A percentile compares a stretch with the other conserved stretches of the same genome.
Evolutionary conservation across 2,888 invertebrate genomes (phyloP).

Genomic region (Dynastes grantii): DNA sequence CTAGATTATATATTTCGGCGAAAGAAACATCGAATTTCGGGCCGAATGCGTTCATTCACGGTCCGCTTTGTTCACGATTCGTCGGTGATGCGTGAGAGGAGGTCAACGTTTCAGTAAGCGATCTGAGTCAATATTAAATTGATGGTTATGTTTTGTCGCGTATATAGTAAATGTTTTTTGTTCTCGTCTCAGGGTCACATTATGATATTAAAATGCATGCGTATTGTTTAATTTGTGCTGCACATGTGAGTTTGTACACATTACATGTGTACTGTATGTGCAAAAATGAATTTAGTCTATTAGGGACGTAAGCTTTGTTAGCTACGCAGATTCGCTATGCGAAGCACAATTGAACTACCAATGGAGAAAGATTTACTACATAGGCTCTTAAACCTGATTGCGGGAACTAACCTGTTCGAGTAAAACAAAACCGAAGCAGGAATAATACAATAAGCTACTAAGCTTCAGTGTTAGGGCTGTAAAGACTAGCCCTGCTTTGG

Average conservation of each 20-base stretch:
- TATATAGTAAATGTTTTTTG: slow-evolving; percentile 2
- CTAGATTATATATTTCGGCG: slow-evolving; percentile 4
- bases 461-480: too few species aligned
- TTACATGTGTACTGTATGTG: not conserved
- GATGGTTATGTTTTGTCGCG: slow-evolving; percentile 5
- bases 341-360: too few species aligned
- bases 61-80: not conserved
- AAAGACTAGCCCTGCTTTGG: too few species aligned
- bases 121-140: slow-evolving; percentile 41
- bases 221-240: slow-evolving; percentile 34
- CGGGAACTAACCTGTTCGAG: too few species aligned
- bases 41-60: slow-evolving; percentile 3
- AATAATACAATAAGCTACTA: too few species aligned
- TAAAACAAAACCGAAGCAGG: too few species aligned
- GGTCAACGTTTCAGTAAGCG: slow-evolving; percentile 36
- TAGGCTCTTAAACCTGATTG: too few species aligned
- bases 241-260: slow-evolving; percentile 11
- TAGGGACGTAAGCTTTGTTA: too few species aligned
- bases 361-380: too few species aligned
- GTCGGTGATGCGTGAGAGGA: slow-evolving; percentile 17
- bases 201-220: slow-evolving; percentile 44
- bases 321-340: too few species aligned
- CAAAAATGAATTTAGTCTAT: too few species aligned
- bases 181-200: slow-evolving; percentile 44
- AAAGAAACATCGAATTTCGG: not conserved